Evolutionary conservation across 2,888 invertebrate species (phyloP).

Genomic region (Cerastoderma edule): DNA sequence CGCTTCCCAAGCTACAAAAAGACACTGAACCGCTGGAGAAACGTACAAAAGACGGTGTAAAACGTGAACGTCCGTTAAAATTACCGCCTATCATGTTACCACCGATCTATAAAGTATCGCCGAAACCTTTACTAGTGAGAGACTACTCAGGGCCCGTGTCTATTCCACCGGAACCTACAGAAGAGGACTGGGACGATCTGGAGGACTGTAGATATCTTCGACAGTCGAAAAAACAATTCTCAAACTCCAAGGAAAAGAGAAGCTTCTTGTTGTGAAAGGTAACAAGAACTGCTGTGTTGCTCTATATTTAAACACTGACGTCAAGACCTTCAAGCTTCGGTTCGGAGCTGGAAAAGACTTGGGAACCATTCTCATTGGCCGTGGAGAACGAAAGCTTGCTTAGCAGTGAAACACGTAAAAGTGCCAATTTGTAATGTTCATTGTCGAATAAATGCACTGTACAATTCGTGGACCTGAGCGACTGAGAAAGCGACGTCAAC

Average conservation of each 20-base stretch:
- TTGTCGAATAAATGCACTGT: too few species aligned
- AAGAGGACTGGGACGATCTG: slow-evolving; percentile 73
- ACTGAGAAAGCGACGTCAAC: too few species aligned
- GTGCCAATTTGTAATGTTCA: too few species aligned
- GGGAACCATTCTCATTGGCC: too few species aligned
- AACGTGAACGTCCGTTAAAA: slow-evolving; percentile 61
- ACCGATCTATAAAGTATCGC: slow-evolving; percentile 63
- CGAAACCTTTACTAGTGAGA: slow-evolving; percentile 61
- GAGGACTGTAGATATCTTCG: slow-evolving; percentile 73
- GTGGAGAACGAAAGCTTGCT: too few species aligned
- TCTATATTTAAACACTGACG: too few species aligned
- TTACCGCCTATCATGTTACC: slow-evolving; percentile 72
- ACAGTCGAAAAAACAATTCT: slow-evolving; percentile 60
- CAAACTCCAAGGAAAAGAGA: slow-evolving; percentile 24
- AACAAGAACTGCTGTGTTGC: too few species aligned
- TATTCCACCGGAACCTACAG: slow-evolving; percentile 59
- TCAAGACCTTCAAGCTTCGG: too few species aligned
- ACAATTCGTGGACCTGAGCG: too few species aligned
- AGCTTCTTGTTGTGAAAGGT: slow-evolving; percentile 31
- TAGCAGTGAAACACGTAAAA: too few species aligned
- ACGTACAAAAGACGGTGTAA: slow-evolving; percentile 28
- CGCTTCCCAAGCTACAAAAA: slow-evolving; percentile 37
- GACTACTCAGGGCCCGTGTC: slow-evolving; percentile 59
- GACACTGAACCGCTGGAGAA: slow-evolving; percentile 28
- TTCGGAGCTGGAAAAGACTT: too few species aligned